phyloP scores from a whole-genome alignment of 1,140 invertebrate species.

The Drosophila arizonae region DNA sequence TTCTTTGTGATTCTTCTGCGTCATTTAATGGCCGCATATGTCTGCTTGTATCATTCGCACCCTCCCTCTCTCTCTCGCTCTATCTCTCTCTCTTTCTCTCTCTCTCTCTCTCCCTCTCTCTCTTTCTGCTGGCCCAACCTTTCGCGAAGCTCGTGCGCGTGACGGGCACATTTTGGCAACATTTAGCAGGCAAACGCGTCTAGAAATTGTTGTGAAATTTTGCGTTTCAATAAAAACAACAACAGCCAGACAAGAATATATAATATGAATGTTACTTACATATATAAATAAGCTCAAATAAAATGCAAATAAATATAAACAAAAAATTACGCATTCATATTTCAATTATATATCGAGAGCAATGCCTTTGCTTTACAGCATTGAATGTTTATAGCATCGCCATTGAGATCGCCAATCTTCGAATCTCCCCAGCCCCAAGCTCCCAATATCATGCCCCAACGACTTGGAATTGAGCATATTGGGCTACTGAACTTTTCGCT shows the following conservation, averaged over 20 bases:
- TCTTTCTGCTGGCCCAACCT: background rate
- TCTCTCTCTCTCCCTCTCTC: background rate
- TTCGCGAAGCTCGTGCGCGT: constrained; percentile 60
- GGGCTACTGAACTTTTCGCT: constrained; percentile 71
- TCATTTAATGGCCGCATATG: constrained; percentile 14
- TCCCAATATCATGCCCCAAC: background rate
- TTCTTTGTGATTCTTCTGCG: constrained; percentile 45
- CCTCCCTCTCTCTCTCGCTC: background rate
- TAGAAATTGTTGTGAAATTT: constrained; percentile 33
- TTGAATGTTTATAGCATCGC: constrained; percentile 37
- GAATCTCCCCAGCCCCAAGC: background rate
- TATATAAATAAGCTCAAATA: background rate
- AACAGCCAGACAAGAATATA: constrained; percentile 21
- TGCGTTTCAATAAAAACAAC: background rate
- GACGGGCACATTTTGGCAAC: constrained; percentile 59
- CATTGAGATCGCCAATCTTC: background rate
- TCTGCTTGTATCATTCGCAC: background rate
- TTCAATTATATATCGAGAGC: background rate
- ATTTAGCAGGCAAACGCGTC: constrained; percentile 33
- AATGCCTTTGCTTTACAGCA: background rate
- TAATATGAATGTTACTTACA: background rate
- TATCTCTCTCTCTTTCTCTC: background rate
- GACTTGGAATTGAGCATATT: constrained; percentile 3
- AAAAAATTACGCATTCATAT: constrained; percentile 53
- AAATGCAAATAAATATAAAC: too few relatives aligned